Evolutionary conservation across 2,888 invertebrate species (phyloP).

Genomic region (Ectropis crepuscularia): DNA sequence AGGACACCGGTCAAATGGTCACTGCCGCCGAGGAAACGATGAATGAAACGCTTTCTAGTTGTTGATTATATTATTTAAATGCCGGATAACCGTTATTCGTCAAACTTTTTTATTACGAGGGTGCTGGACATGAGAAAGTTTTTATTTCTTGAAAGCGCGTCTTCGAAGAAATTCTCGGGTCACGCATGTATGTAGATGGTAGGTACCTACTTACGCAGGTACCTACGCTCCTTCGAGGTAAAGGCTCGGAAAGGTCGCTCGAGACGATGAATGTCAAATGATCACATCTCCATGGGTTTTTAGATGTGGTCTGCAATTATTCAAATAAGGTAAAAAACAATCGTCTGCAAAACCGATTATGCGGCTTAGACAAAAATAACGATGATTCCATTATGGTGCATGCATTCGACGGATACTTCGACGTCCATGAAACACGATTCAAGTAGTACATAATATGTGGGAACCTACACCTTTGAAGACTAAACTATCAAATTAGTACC

Average conservation of each 20-base stretch:
- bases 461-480: too few relatives aligned
- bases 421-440: too few relatives aligned
- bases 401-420: too few relatives aligned
- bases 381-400: background rate
- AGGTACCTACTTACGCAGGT: background rate
- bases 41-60: slow-evolving; percentile 77
- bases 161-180: slow-evolving; percentile 22
- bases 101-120: slow-evolving; percentile 66
- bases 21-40: slow-evolving; percentile 78
- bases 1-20: slow-evolving; percentile 80
- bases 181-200: slow-evolving; percentile 20
- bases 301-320: background rate
- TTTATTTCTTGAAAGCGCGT: slow-evolving; percentile 25
- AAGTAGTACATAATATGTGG: too few relatives aligned
- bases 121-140: slow-evolving; percentile 77
- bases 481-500: background rate
- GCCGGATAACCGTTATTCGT: slow-evolving; percentile 75
- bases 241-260: slow-evolving; percentile 15
- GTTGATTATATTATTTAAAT: slow-evolving; percentile 81
- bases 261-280: slow-evolving; percentile 12
- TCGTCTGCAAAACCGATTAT: background rate
- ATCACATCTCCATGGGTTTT: slow-evolving; percentile 8
- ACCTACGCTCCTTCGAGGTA: background rate
- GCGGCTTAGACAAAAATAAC: slow-evolving; percentile 1
- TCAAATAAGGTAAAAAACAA: background rate